Base-by-base conservation (phyloP, 2,888 invertebrate genomes). In the Parapristionchus giblindavisi region DNA sequence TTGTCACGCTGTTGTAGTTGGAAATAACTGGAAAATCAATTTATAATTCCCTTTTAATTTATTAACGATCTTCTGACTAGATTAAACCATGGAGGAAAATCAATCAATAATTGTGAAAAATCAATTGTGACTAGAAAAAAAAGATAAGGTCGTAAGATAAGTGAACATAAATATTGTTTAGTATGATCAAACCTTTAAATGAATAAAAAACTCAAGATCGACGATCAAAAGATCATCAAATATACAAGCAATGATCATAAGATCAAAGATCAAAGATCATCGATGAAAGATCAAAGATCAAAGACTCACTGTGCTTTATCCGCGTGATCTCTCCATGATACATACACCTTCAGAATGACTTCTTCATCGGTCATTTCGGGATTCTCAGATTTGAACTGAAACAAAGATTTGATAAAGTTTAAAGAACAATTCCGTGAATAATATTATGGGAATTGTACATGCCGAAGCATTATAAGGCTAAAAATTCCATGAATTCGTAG, bases 1-100 rank as follows among this genome's bases (percentile, higher is more conserved):
- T 73, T 73, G 73, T 73, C 73, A 21, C 61, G 58, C 61, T 73
- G 73, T 11, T 73, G 73, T 34, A 73, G 43, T 60, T 73, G 73
- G 51, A 73, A 73, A 27, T 61, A 73, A 8, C 73, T 73, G 60
- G 48, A 73, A 40, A n/a, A n/a, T n/a, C 11, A 29, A 11, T 24
- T n/a, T n/a, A n/a, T n/a, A 21, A 48, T 48, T 48, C 14, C 21
- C 21, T 48, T 21, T 48, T 11, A 14, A 21, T 14, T 48, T 48
- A 14, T 21, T 21, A 11, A 48, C 11, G 21, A 11, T 48, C 11
- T 21, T 21, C 14, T 48, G 21, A 48, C 21, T 11, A 14, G 48
- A 48, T 21, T 48, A 48, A 14, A 14, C 21, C 48, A 48, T 21
- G 48, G 58, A 24, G 11, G 27, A 11, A 58, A 24, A 58, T 17